These are phyloP conservation scores for Petrosia ficiformis DNA, from an alignment of 37 sponge, comb jelly and placozoan genomes.

Conservation along the genomic window DNA sequence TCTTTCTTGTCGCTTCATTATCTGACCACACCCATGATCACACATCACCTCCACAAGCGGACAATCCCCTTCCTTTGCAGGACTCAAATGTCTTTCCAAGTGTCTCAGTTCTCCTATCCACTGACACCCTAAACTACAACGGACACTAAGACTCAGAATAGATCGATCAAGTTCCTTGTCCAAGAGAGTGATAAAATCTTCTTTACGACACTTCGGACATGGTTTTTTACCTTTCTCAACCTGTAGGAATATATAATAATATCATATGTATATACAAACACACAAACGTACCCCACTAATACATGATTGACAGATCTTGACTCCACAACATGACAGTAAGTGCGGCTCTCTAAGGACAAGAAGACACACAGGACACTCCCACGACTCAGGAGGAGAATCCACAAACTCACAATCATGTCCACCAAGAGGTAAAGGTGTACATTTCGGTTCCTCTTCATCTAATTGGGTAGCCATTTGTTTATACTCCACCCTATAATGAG, in stretches of 20 bases:
- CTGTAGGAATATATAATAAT: no score
- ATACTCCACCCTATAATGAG: no score
- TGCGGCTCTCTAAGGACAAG: not conserved
- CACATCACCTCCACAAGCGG: not conserved
- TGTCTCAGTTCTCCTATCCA: not conserved
- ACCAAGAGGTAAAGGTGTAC: not conserved
- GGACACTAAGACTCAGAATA: not conserved
- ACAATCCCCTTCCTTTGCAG: not conserved
- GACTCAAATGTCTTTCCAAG: not conserved
- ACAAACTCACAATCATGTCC: not conserved
- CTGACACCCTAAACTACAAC: not conserved
- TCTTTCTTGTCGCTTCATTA: not conserved
- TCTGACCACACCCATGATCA: not conserved
- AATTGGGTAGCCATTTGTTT: no score
- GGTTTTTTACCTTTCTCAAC: not conserved
- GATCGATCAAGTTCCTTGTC: not conserved
- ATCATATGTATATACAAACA: no score
- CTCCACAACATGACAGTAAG: not conserved
- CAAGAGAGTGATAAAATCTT: not conserved
- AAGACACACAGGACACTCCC: slow-evolving; percentile 5
- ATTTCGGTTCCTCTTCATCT: no score
- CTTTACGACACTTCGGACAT: not conserved
- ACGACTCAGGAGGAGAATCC: not conserved
- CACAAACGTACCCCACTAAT: not conserved
- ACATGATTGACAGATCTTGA: not conserved